Evolutionary conservation across 2,888 invertebrate species (phyloP).

Genomic region (Xanthia togata): DNA sequence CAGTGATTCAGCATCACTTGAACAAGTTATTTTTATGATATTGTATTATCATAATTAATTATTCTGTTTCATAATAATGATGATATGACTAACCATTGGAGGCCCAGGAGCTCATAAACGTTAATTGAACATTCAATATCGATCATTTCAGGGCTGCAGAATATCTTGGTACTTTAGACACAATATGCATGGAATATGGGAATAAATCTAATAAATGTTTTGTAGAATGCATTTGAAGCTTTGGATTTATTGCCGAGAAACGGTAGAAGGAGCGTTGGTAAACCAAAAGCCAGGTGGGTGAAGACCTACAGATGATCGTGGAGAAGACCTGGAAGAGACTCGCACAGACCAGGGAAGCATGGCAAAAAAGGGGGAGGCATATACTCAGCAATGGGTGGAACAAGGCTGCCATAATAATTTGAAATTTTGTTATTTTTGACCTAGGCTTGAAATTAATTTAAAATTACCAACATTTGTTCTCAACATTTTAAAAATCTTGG

Average conservation of each 20-base stretch:
- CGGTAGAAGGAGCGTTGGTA: too few species aligned
- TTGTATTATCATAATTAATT: conserved; percentile 53
- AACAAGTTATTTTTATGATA: conserved; percentile 48
- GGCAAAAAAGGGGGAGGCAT: too few species aligned
- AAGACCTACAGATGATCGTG: too few species aligned
- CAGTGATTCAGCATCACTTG: conserved; percentile 52
- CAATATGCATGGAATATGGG: background rate
- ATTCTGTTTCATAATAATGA: conserved; percentile 44
- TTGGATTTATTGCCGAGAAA: too few species aligned
- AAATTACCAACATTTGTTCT: background rate
- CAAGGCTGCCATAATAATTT: background rate
- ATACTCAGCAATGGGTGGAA: too few species aligned
- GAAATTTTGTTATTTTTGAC: background rate
- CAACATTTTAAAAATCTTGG: too few species aligned
- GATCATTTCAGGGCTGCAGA: conserved; percentile 33
- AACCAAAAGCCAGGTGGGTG: too few species aligned
- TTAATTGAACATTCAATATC: conserved; percentile 24
- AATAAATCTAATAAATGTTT: background rate
- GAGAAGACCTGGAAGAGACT: too few species aligned
- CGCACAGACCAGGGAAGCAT: too few species aligned
- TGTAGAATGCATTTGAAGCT: background rate
- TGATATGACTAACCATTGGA: conserved; percentile 34
- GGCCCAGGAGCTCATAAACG: conserved; percentile 25
- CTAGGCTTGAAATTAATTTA: background rate
- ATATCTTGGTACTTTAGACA: background rate